Conservation (phyloP, 1,140 invertebrate species). For the Pogonognathellus flavescens region DNA sequence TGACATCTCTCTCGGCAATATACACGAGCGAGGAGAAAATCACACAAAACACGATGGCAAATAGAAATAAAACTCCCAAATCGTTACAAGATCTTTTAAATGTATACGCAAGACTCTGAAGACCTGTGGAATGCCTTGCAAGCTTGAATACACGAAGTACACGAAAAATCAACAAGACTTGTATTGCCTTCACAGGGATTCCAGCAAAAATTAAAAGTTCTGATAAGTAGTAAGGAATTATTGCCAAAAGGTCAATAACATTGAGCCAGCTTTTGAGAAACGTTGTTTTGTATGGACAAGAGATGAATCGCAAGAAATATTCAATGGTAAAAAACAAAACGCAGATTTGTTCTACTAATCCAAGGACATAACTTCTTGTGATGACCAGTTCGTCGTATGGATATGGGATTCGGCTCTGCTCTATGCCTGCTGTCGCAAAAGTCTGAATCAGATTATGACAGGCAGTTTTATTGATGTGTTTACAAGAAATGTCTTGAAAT, state of each 20-base stretch:
- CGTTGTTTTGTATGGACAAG: conserved; percentile 66
- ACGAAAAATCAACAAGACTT: conserved; percentile 67
- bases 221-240: conserved; percentile 69
- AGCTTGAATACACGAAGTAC: conserved; percentile 68
- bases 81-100: conserved; percentile 68
- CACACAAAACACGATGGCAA: conserved; percentile 21
- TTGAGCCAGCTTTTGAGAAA: conserved; percentile 69
- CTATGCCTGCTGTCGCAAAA: neutral
- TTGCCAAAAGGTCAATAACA: conserved; percentile 69
- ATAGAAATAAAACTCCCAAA: conserved; percentile 41
- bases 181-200: conserved; percentile 65
- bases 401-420: neutral
- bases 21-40: conserved; percentile 60
- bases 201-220: conserved; percentile 64
- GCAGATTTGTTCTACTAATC: conserved; percentile 71
- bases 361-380: conserved; percentile 49
- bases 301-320: conserved; percentile 68
- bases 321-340: conserved; percentile 70
- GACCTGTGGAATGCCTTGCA: conserved; percentile 70
- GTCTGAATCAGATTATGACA: neutral
- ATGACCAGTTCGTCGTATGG: neutral
- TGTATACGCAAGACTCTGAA: conserved; percentile 72
- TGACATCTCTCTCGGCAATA: conserved; percentile 62
- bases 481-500: conserved; percentile 52
- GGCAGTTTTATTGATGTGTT: conserved; percentile 35